Conservation (phyloP, 23 tunicate species). For the Styela plicata region DNA sequence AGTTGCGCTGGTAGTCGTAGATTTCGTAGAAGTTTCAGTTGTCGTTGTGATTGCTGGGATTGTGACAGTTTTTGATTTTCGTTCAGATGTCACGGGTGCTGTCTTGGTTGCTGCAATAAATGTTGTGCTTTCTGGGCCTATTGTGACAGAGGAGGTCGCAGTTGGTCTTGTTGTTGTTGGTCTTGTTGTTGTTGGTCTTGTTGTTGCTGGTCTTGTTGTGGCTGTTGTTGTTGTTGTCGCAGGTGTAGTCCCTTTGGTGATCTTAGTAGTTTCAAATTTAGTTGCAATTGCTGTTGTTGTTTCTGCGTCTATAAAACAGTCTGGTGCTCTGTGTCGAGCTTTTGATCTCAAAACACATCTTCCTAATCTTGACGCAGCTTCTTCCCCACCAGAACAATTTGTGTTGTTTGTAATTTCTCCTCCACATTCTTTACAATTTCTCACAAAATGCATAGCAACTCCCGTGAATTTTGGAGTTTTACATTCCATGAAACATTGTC, state of each 20-base stretch:
- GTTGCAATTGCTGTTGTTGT: neutral
- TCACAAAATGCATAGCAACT: conserved; percentile 2
- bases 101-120: neutral
- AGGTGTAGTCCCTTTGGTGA: neutral
- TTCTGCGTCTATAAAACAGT: neutral
- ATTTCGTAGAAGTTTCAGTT: neutral
- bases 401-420: neutral
- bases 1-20: neutral
- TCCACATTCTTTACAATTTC: conserved; percentile 4
- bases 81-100: neutral
- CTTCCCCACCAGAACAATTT: conserved; percentile 3
- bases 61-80: neutral
- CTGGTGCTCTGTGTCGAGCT: neutral
- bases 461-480: neutral
- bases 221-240: neutral
- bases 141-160: neutral
- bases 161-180: neutral
- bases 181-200: neutral
- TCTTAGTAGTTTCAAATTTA: neutral
- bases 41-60: neutral
- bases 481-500: conserved; percentile 20
- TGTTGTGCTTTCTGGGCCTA: neutral
- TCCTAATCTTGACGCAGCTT: neutral
- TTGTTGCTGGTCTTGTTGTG: neutral
- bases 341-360: neutral